These are phyloP conservation scores for Globicephala melas DNA, from an alignment of 2,113 vertebrate genomes.

Conservation along the genomic window DNA sequence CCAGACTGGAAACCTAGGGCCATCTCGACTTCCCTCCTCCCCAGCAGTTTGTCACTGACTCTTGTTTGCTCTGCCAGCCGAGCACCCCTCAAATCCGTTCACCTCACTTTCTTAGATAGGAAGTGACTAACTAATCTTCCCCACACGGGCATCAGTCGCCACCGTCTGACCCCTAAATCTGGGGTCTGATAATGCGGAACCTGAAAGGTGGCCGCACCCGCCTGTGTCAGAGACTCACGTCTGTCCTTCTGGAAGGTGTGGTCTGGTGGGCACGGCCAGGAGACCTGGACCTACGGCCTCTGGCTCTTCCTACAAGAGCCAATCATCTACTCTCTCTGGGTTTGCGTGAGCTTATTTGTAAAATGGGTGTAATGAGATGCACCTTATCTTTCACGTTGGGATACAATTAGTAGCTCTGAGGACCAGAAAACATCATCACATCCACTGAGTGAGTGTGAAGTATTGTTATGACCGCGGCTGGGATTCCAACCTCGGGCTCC, in stretches of 20 bases:
- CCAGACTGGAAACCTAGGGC: background rate
- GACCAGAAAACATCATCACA: background rate
- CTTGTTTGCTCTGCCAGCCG: background rate
- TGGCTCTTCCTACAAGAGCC: background rate
- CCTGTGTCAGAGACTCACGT: background rate
- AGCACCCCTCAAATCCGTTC: background rate
- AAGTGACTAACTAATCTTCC: background rate
- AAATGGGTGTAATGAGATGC: background rate
- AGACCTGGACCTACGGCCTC: background rate
- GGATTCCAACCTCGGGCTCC: background rate
- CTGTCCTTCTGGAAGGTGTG: background rate
- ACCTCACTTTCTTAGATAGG: background rate
- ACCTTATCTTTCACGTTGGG: background rate
- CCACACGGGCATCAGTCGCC: fast-evolving
- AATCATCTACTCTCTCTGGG: background rate
- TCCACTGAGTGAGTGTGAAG: background rate
- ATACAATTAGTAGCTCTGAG: background rate
- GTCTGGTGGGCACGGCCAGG: background rate
- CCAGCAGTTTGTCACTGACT: background rate
- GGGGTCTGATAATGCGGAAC: background rate
- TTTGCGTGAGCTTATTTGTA: background rate
- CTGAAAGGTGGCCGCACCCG: background rate
- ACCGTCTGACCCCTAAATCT: background rate
- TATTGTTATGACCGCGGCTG: background rate
- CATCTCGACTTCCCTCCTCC: too few relatives aligned